Base-by-base conservation (phyloP, 2,888 invertebrate species). In the Arge pagana region DNA sequence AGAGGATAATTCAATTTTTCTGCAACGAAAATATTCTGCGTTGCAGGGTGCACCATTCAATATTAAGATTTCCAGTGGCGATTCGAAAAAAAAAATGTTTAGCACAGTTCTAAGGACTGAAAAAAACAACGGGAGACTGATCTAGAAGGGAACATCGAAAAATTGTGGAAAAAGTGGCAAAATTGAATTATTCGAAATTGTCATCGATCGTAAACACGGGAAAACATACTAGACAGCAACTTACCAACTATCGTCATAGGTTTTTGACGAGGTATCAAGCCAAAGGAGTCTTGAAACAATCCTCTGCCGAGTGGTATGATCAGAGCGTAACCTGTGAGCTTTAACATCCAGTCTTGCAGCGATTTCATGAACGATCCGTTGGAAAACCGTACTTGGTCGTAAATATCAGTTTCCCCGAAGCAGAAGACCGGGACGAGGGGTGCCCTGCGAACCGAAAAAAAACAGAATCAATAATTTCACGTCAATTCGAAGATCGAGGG, bases 331-430 rank as follows among this genome's bases (percentile, higher is more conserved):
- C 91, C 91, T 0, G 88, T 84, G 4, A 80, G 49, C 57, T 82
- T 81, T 48, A 87, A 85, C 1, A 93, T 74, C 41, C 75, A 78
- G 56, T 89, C 83, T 74, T 96, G 95, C 28, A 88, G 66, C 15
- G 77, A 80, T 13, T 88, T 78, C 4, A 91, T 62, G 3, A 78
- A 65, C 1, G 92, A 88, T 30, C 89, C 86, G 43, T 86, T 83
- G 0, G 89, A 87, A 73, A 88, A 89, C 8, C 80, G 73, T 0
- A 89, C 73, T 61, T 94, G 93, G 58, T 87, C 83, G 74, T 87
- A 95, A 6, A 93, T 77, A 65, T 94, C 91, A 0, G 89, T 89
- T 77, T 96, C 96, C 0, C 95, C 95, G 74, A 96, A 96, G 0
- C 90, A 88, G 69, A 93, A 87, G 0, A 91, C 89, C 1, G 96